These are phyloP conservation scores for Tokudaia tokunoshimensis DNA, from an alignment of 2,797 vertebrate genomes.

Conservation along the genomic window DNA sequence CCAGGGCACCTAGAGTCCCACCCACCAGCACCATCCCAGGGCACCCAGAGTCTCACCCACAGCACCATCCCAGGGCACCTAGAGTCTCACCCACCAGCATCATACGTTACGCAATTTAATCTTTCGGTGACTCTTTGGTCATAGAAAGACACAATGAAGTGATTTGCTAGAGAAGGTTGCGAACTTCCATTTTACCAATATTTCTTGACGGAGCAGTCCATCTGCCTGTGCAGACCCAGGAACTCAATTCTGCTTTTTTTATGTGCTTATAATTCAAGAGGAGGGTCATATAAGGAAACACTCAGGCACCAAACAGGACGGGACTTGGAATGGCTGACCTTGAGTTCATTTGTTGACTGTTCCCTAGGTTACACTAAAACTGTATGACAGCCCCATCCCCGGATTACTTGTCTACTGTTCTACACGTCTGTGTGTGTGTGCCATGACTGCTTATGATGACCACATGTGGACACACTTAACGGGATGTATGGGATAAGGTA, in stretches of 20 bases:
- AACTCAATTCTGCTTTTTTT: neutral
- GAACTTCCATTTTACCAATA: neutral
- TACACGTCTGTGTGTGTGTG: neutral
- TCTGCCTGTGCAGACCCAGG: neutral
- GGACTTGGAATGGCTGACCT: neutral
- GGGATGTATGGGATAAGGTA: neutral
- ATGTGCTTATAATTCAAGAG: neutral
- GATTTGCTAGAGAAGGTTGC: slow-evolving; percentile 17
- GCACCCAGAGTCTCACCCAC: neutral
- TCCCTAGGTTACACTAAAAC: neutral
- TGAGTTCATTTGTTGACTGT: neutral
- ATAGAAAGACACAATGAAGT: slow-evolving; percentile 19
- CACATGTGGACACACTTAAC: neutral
- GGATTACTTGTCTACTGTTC: neutral
- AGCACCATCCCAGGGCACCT: neutral
- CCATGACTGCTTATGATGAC: neutral
- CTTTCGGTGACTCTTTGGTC: slow-evolving; percentile 64
- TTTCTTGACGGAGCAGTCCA: neutral
- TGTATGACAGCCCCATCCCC: neutral
- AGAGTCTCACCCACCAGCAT: neutral
- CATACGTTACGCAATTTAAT: neutral
- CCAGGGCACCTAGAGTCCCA: neutral
- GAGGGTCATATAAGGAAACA: neutral
- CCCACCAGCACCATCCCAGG: neutral
- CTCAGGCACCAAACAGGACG: neutral